Base-by-base conservation (phyloP, 2,113 vertebrate species). In the Athene noctua region DNA sequence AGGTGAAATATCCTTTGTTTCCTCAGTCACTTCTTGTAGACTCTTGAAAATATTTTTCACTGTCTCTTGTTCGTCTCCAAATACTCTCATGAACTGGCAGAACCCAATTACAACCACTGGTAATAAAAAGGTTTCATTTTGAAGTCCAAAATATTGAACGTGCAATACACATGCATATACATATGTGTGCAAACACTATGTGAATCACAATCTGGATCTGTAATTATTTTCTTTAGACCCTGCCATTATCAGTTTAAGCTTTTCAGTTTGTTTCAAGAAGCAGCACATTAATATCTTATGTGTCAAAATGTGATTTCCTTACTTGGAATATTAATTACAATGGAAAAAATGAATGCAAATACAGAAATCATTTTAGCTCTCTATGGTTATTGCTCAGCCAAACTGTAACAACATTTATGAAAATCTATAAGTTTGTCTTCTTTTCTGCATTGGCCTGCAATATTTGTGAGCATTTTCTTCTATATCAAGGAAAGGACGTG, bases 61-160 rank as follows among this genome's bases (percentile, higher is more conserved):
- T 87, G 46, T 29, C 57, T 94, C 89, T 79, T 94, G 25, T 91
- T 94, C 93, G 44, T 61, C 38, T 91, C 75, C 94, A 55, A 96
- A 95, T 94, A 86, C 7, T 85, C 5, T 63, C 44, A 27, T 70
- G 16, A 93, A 1, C 19, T 70, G 5, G 19, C 25, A 80, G 13
- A 77, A 51, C 14, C n/a, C 0, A 0, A 23, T 44, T 82, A 25
- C 1, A 23, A 19, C 10, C 20, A 63, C 3, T 49, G 11, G 30
- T n/a, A 87, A 15, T 25, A 26, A 52, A 42, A 62, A 52, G 5
- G 1, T 38, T 92, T 83, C 42, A 4, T 73, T 80, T 59, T 81
- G 42, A 84, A 89, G 44, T 66, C 29, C 15, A 88, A 82, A 86
- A 58, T 40, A 29, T 21, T 54, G n/a, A 66, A n/a, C 17, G 13